Evolutionary conservation across 2,797 vertebrate species (phyloP), one percentile per base, ranked within the genome.

Genomic region (Psittacula derbiana): DNA sequence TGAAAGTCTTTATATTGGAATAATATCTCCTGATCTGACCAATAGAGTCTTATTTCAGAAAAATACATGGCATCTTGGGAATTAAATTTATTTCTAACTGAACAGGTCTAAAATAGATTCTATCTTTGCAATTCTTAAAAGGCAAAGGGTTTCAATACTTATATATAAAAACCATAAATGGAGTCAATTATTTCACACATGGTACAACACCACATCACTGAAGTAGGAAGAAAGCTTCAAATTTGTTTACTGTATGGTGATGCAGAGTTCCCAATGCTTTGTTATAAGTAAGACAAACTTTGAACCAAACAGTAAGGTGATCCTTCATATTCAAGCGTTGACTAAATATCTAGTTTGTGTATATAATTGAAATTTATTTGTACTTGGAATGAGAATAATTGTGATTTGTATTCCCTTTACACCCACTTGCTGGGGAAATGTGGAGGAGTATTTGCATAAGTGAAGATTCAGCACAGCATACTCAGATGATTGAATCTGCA

Each of bases 111-210:
- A 85, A 12, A 64, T 8, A 85, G 76, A 61, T 88, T 49, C 90
- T 81, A 16, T 69, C 67, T 70, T 70, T 72, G 14, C n/a, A 87
- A 44, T 86, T 92, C 70, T 86, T 75, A 84, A 91, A 91, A 92
- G n/a, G 12, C 30, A 44, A 84, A 84, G 38, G 18, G 66, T 88
- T 87, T 65, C 28, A 65, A 5, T 78, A 40, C 28, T 75, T 65
- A 28, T 8, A 38, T 38, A 16, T 17, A 20, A 46, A 44, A 88
- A 86, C 18, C 74, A 44, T 41, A 86, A 88, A 49, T 33, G 8
- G n/a, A 58, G 24, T 30, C 21, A 28, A 30, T 92, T 84, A 49
- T 86, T 80, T 90, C 46, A 38, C 15, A 41, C 31, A 20, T 3
- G 5, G 10, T 28, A 31, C 14, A 78, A 74, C 40, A 76, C 25